A percentile compares a stretch with the other conserved stretches of the same genome.
These are phyloP conservation scores for Nesoenas mayeri DNA, from an alignment of 2,113 vertebrate genomes.

Conservation along the genomic window DNA sequence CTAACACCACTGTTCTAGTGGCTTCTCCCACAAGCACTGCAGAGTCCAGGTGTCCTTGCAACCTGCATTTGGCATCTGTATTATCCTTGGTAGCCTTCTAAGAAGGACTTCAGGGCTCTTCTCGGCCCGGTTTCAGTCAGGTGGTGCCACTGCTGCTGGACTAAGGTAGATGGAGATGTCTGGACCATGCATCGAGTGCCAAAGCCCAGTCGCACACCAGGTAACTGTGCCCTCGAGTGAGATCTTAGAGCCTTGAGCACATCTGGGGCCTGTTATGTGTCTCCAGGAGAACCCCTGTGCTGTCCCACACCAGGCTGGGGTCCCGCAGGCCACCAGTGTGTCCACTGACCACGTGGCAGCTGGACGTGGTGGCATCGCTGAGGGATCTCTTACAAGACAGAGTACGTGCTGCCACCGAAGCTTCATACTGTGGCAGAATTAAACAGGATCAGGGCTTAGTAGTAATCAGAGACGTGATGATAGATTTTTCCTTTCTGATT, in stretches of 20 bases:
- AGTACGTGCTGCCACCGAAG: fast-evolving
- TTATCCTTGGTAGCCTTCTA: not conserved
- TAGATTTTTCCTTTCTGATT: not conserved
- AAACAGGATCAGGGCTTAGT: not conserved
- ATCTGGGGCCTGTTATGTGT: not conserved
- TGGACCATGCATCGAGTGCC: not conserved
- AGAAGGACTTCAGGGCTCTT: not conserved
- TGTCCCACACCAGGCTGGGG: not conserved
- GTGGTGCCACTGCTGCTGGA: not conserved
- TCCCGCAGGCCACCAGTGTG: not conserved
- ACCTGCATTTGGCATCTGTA: not conserved
- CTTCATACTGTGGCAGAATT: not conserved
- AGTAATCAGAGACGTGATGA: not conserved
- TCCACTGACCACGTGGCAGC: fast-evolving
- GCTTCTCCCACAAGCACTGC: not conserved
- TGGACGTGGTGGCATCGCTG: not conserved
- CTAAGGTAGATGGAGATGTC: not conserved
- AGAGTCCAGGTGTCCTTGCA: not conserved
- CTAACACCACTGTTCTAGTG: not conserved
- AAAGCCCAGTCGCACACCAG: not conserved
- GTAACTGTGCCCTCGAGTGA: not conserved
- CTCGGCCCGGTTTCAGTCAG: not conserved
- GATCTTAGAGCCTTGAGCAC: too few species aligned
- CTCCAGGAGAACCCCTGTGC: not conserved
- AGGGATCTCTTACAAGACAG: not conserved